phyloP scores from a whole-genome alignment of 2,797 vertebrate genomes.

The Otus scops region DNA sequence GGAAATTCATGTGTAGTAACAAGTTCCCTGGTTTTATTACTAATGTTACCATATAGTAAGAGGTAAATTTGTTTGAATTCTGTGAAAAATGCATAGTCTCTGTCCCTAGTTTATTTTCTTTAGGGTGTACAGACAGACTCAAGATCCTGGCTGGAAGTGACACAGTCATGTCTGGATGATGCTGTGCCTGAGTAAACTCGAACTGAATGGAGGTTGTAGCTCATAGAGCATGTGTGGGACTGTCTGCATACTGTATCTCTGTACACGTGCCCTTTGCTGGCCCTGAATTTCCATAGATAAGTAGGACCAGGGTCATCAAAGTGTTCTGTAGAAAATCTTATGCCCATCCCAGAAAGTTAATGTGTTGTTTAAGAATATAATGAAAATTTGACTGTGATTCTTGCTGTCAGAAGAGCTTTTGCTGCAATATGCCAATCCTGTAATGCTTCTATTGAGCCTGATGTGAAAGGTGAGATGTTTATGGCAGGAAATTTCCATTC shows the following conservation, averaged over 20 bases:
- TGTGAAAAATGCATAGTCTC: not conserved
- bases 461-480: not conserved
- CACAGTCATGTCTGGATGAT: not conserved
- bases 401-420: not conserved
- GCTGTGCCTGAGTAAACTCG: not conserved
- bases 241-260: fast-evolving
- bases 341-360: not conserved
- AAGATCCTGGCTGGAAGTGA: not conserved
- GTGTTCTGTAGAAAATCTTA: not conserved
- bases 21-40: not conserved
- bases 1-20: not conserved
- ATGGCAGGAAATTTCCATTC: not conserved
- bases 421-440: not conserved
- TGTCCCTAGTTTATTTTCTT: not conserved
- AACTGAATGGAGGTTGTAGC: not conserved
- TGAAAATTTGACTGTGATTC: not conserved
- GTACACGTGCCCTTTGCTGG: not conserved
- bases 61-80: not conserved
- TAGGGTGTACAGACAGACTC: not conserved
- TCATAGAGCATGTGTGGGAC: not conserved
- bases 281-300: not conserved
- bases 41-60: not conserved
- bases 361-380: not conserved
- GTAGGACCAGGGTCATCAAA: not conserved
- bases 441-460: not conserved